These are phyloP conservation scores for Lamellibrachia satsuma DNA, from an alignment of 2,888 invertebrate genomes.

Conservation along the genomic window DNA sequence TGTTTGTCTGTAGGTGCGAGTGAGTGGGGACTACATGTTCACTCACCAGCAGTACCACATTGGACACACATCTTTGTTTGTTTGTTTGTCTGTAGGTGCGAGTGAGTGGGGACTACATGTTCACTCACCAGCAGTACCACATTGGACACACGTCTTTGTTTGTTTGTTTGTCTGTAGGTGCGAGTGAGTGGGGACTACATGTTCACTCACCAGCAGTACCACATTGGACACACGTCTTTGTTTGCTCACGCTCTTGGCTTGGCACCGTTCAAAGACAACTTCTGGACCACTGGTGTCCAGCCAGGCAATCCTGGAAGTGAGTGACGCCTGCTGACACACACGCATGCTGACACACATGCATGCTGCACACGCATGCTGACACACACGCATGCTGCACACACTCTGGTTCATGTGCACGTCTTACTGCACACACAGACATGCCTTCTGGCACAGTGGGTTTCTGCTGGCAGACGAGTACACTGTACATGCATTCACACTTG, in stretches of 20 bases:
- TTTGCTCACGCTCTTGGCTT: slow-evolving; percentile 52
- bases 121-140: not conserved
- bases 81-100: not conserved
- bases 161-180: slow-evolving; percentile 39
- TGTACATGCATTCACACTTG: too few species aligned
- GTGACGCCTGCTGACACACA: not conserved
- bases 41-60: too few species aligned
- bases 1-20: slow-evolving; percentile 23
- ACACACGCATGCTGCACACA: not conserved
- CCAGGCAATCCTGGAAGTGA: slow-evolving; percentile 48
- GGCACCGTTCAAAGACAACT: slow-evolving; percentile 56
- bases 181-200: slow-evolving; percentile 52
- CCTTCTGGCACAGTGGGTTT: too few species aligned
- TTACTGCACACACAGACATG: too few species aligned
- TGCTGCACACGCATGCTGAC: not conserved
- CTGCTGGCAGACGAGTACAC: too few species aligned
- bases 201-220: slow-evolving; percentile 46
- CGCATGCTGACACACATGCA: not conserved
- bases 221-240: slow-evolving; percentile 53
- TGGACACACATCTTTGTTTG: too few species aligned
- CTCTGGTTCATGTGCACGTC: too few species aligned
- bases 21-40: not conserved
- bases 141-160: not conserved
- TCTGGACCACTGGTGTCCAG: slow-evolving; percentile 53
- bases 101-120: not conserved